These are phyloP conservation scores for Coreius guichenoti DNA, from an alignment of 2,797 vertebrate species.

Conservation along the genomic window DNA sequence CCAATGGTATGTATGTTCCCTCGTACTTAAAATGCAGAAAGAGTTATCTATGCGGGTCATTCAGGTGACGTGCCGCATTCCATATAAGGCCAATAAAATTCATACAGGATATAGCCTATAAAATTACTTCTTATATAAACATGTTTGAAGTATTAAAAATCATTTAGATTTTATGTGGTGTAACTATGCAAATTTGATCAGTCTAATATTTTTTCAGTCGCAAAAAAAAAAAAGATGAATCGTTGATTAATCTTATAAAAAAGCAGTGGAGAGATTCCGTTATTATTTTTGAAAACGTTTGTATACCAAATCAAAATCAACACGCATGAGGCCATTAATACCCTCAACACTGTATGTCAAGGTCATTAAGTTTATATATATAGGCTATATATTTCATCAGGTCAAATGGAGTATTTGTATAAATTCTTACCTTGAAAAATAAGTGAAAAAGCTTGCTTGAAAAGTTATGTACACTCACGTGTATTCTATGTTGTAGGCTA, in stretches of 20 bases:
- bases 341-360: background rate
- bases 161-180: background rate
- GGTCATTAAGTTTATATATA: background rate
- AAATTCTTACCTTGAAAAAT: background rate
- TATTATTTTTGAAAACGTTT: background rate
- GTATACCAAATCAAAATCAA: background rate
- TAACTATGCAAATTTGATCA: background rate
- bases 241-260: too few relatives aligned
- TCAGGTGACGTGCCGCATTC: background rate
- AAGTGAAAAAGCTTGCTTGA: background rate
- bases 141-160: background rate
- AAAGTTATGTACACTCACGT: background rate
- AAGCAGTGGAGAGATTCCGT: background rate
- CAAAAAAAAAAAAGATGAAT: too few relatives aligned
- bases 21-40: slow-evolving; percentile 74
- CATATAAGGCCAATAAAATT: background rate
- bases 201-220: background rate
- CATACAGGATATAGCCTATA: background rate
- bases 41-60: background rate
- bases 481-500: background rate
- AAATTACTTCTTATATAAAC: background rate
- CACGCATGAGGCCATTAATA: background rate
- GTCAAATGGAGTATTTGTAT: background rate
- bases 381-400: background rate
- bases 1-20: slow-evolving; percentile 54